Base-by-base conservation (phyloP, 2,888 invertebrate species). In the Rutpela maculata region DNA sequence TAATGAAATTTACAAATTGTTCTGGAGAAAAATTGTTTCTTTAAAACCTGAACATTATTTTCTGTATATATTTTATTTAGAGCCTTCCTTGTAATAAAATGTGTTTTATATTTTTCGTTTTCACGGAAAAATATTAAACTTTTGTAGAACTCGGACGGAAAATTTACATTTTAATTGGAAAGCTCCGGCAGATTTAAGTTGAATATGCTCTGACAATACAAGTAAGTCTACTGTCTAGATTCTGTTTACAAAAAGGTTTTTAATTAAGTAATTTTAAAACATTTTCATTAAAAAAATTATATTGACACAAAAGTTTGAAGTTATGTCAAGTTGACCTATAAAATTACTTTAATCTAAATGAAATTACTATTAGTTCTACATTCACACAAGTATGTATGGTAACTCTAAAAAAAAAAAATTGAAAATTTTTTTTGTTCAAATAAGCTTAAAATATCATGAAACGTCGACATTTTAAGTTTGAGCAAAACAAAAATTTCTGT, bases 151-250 rank as follows among this genome's bases (percentile, higher is more conserved):
- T 31, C 26, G 26, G 60, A 31, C 60, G n/a, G 26, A 22, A 62
- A 26, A 62, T 62, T 62, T 62, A 26, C 60, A 62, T 62, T 62
- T 62, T 62, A 62, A 62, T 62, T 62, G 60, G 60, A 62, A n/a
- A 62, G 31, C 60, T 62, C 31, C 60, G 5, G 60, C n/a, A 31
- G 26, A 31, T 62, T 31, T 31, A 7, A 62, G 60, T 35, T 35
- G 6, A 35, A 15, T 62, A n/a, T 22, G 60, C 31, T 62, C 60
- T n/a, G n/a, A 26, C 60, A 62, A 62, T 26, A 62, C 19, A 62
- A 62, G n/a, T 7, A 15, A 26, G 11, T 22, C 26, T 26, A 12
- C 15, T 12, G 26, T 19, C 59, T 22, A 62, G 31, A 62, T 22
- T 31, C 10, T n/a, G 9, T 31, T 62, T 31, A n/a, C 60, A 26